Evolutionary conservation across 2,888 invertebrate species (phyloP), one percentile per base, ranked within the genome.

Genomic region (Lycocerus yunnanus): DNA sequence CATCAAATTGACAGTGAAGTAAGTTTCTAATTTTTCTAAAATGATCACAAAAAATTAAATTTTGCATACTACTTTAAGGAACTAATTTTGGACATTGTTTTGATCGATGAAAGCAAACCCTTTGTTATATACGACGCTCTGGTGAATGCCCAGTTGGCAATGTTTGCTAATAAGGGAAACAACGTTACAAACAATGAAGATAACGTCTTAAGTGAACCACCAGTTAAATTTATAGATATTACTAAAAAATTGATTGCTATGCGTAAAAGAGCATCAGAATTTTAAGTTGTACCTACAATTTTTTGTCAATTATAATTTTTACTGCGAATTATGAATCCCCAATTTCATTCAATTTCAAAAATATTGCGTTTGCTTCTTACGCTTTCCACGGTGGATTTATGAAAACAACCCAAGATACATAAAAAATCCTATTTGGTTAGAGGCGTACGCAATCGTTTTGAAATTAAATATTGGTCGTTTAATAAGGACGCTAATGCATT

Each of bases 111-210:
- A 27, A 81, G 86, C 6, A 66, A 72, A 21, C 84, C 81, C 2
- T 82, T 89, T 72, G 88, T 88, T 84, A 82, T 91, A 76, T 88
- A 89, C 83, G 85, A 86, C 75, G 83, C 85, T 77, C 83, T 92
- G 74, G 85, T 90, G 10, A 84, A 87, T 78, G 85, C 88, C 75
- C 89, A 89, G 0, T 87, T 88, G 83, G 91, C 91, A 0, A 15
- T 81, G 6, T 81, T 81, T 73, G 76, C 77, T 3, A 77, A 81
- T 70, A 78, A 86, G 84, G 85, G 84, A 84, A 84, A 79, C n/a
- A n/a, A n/a, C n/a, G n/a, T n/a, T n/a, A 11, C 58, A 15, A 14
- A 60, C 11, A 4, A 8, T 58, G 13, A 21, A 10, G 21, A n/a
- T n/a, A 58, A 58, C 13, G 15, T 8, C 21, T 14, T 20, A 63